Evolutionary conservation across 2,113 vertebrate genomes (phyloP), one percentile per base, ranked within the genome.

Genomic region (Mionectes macconnelli): DNA sequence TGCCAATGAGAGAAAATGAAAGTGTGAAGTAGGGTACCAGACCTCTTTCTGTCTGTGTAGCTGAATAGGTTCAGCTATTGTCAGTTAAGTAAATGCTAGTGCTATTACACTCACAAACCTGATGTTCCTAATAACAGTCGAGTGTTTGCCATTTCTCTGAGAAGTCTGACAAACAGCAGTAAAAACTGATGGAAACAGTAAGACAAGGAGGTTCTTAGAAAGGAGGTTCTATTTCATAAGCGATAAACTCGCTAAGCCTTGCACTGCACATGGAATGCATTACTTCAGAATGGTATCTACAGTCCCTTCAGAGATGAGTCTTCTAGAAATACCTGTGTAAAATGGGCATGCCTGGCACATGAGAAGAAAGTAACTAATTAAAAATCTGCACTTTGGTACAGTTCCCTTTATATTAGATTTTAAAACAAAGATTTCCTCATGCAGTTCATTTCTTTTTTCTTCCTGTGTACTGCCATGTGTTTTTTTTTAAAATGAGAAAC

Each of bases 261-360:
- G 14, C 44, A 23, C 28, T 69, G 14, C 49, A 23, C 49, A 27
- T 67, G 15, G 33, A 39, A 27, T 0, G 0, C 0, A 1, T 20
- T 74, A 19, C 18, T 60, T 62, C 62, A 31, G 53, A 64, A 45
- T 21, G 31, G 23, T 25, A 25, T 13, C 23, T 31, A 4, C 13
- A 45, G 33, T 10, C 15, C 37, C n/a, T 57, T 49, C 52, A 17
- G 49, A 63, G 28, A 21, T 0, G 2, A 55, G 25, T 49, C 44
- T 70, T 55, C 22, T 63, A 45, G 21, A 44, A 62, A 47, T 16
- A 15, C 11, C 24, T 37, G 0, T 17, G 19, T 73, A 27, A 84
- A 84, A 84, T 25, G 9, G 47, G 8, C 13, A 3, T 20, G 25
- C 11, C 37, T 76, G 14, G 9, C 12, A 24, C 15, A 7, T 37